Conservation (phyloP, 2,888 invertebrate genomes). For the Chloroclysta siterata region DNA sequence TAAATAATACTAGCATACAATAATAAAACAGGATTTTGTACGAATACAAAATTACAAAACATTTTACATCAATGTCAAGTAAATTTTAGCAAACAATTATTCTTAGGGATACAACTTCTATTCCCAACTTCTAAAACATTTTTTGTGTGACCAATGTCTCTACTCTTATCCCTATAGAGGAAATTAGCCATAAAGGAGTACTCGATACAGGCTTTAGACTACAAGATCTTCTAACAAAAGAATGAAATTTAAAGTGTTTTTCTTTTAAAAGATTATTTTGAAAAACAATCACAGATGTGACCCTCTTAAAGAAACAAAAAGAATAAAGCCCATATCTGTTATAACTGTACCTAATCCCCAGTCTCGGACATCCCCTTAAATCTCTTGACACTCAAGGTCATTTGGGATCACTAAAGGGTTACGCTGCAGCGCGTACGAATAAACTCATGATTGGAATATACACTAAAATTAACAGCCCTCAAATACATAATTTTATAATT, state of each 20-base stretch:
- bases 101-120: too few species aligned
- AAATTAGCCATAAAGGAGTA: too few species aligned
- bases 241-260: too few species aligned
- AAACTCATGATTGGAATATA: neutral
- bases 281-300: neutral
- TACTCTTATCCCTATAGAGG: too few species aligned
- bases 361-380: neutral
- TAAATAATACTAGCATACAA: conserved; percentile 14
- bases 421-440: neutral
- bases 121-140: too few species aligned
- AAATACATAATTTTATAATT: conserved; percentile 33
- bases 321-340: too few species aligned
- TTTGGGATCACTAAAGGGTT: neutral
- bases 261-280: too few species aligned
- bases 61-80: conserved; percentile 41
- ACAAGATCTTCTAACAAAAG: too few species aligned
- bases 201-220: too few species aligned
- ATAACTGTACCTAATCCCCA: neutral
- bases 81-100: neutral
- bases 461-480: conserved; percentile 47
- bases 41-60: conserved; percentile 45
- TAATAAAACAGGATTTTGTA: conserved; percentile 24
- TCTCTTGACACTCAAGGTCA: neutral
- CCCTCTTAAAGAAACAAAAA: neutral
- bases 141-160: too few species aligned